phyloP scores from a whole-genome alignment of 1,140 invertebrate genomes.

The Eumeta japonica region DNA sequence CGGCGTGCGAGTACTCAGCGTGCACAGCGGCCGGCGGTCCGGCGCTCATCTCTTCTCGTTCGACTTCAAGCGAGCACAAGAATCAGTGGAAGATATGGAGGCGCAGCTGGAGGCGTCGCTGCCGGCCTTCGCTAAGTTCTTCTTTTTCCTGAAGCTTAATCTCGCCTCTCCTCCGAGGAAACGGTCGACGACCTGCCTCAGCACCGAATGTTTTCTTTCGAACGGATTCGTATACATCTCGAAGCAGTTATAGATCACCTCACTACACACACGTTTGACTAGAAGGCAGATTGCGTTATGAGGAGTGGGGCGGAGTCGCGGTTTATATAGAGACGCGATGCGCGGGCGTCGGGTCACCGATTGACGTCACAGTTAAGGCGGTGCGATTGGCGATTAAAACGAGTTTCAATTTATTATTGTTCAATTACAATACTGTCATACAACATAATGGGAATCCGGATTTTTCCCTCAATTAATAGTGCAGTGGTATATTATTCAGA shows the following conservation, averaged over 20 bases:
- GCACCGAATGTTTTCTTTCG: constrained; percentile 44
- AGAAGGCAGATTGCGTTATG: background rate
- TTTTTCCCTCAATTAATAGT: too few relatives aligned
- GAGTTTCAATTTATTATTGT: too few relatives aligned
- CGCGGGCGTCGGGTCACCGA: background rate
- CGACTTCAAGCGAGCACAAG: constrained; percentile 12
- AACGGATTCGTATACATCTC: constrained; percentile 49
- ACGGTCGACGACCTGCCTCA: constrained; percentile 41
- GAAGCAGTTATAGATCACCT: constrained; percentile 10
- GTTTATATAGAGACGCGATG: background rate
- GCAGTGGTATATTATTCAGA: too few relatives aligned
- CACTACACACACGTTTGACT: background rate
- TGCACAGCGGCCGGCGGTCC: too few relatives aligned
- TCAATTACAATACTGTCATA: too few relatives aligned
- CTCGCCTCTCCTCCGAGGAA: constrained; percentile 34
- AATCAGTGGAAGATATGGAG: constrained; percentile 25
- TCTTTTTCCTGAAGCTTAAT: constrained; percentile 35
- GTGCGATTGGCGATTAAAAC: too few relatives aligned
- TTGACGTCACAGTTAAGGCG: background rate
- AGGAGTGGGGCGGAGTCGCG: background rate
- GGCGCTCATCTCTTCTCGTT: constrained; percentile 41
- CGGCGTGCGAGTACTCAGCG: too few relatives aligned
- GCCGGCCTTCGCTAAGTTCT: constrained; percentile 23
- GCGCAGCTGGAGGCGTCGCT: constrained; percentile 20
- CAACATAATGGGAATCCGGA: too few relatives aligned